A percentile compares a stretch with the other conserved stretches of the same genome.
Conservation (phyloP, 2,797 vertebrate species). For the Australoheros facetus region DNA sequence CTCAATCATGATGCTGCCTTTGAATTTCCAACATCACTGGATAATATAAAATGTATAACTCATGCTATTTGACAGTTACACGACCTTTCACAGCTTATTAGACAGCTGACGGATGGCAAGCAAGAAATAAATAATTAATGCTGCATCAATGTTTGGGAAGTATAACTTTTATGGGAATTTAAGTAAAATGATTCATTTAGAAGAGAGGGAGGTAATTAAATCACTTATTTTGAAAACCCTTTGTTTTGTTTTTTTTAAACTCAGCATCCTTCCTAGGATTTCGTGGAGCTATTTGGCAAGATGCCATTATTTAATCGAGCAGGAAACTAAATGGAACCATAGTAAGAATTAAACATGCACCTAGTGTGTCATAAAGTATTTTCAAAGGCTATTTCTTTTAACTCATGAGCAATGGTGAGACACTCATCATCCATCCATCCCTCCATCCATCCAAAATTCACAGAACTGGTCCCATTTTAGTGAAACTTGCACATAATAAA, state of each 20-base stretch:
- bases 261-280: background rate
- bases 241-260: background rate
- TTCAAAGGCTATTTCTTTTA: no score
- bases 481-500: background rate
- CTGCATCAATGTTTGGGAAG: background rate
- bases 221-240: background rate
- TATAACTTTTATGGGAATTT: background rate
- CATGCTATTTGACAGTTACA: background rate
- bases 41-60: background rate
- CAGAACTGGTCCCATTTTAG: background rate
- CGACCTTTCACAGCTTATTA: background rate
- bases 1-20: background rate
- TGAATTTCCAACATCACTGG: background rate
- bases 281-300: background rate
- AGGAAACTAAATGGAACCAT: no score
- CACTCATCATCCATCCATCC: no score
- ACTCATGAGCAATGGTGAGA: no score
- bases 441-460: background rate
- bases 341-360: background rate
- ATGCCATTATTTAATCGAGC: background rate
- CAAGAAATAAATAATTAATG: background rate
- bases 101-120: background rate
- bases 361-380: no score
- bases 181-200: background rate
- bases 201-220: background rate